These are phyloP conservation scores for Magallana angulata DNA, from an alignment of 1,140 invertebrate species.

Conservation along the genomic window DNA sequence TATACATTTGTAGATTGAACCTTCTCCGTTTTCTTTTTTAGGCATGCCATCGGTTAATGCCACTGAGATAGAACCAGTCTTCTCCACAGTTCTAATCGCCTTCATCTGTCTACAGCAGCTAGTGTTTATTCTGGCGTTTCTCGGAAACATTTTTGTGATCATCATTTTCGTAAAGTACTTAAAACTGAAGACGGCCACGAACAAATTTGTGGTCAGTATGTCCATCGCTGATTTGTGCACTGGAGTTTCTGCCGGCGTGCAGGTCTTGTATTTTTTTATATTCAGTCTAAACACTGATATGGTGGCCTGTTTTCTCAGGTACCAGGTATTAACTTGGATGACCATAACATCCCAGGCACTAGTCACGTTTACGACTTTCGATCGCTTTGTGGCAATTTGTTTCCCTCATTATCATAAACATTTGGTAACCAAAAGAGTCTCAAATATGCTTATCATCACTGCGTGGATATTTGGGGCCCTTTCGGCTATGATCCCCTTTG, in stretches of 20 bases:
- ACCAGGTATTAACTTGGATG: conserved; percentile 47
- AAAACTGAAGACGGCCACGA: conserved; percentile 49
- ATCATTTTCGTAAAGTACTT: conserved; percentile 54
- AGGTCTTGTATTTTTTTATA: conserved; percentile 56
- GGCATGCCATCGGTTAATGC: not conserved
- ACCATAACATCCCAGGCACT: conserved; percentile 52
- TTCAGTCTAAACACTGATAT: conserved; percentile 35
- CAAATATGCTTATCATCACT: conserved; percentile 33
- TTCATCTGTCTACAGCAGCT: conserved; percentile 55
- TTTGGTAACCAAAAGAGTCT: conserved; percentile 42
- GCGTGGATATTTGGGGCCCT: conserved; percentile 47
- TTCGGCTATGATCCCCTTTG: conserved; percentile 40
- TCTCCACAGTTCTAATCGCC: conserved; percentile 40
- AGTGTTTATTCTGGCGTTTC: conserved; percentile 52
- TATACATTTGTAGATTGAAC: too few species aligned
- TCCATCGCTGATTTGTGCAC: conserved; percentile 59
- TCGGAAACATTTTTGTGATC: conserved; percentile 58
- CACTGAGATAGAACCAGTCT: not conserved
- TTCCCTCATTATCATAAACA: conserved; percentile 49
- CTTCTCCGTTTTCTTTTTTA: not conserved
- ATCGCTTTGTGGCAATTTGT: conserved; percentile 59
- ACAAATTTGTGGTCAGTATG: conserved; percentile 59
- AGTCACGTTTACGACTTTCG: conserved; percentile 56
- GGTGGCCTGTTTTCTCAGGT: conserved; percentile 51
- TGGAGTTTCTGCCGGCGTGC: conserved; percentile 47